Conservation (phyloP, 2,113 vertebrate species). For the Lampris megalopsis region DNA sequence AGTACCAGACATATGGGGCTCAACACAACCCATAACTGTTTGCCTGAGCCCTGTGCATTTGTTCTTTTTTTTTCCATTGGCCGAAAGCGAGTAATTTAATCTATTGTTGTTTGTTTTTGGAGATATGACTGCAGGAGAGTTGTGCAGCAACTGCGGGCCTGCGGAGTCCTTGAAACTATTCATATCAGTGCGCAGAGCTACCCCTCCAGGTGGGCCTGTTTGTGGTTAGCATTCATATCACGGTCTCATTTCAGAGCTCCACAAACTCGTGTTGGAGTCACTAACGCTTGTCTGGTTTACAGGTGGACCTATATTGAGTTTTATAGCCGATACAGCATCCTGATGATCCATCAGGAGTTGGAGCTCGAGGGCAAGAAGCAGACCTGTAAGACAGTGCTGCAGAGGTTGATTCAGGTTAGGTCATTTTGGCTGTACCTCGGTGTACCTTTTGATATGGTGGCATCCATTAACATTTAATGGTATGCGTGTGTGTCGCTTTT, state of each 20-base stretch:
- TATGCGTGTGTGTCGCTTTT: background rate
- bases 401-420: slow-evolving; percentile 92
- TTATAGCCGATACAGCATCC: slow-evolving; percentile 93
- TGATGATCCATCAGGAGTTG: slow-evolving; percentile 91
- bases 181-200: slow-evolving; percentile 97
- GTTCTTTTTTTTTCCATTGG: background rate
- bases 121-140: slow-evolving; percentile 94
- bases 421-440: background rate
- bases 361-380: slow-evolving; percentile 88
- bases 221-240: background rate
- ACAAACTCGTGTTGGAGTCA: background rate
- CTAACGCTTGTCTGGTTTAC: slow-evolving; percentile 34
- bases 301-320: slow-evolving; percentile 99
- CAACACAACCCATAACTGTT: background rate
- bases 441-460: background rate
- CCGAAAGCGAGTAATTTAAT: background rate
- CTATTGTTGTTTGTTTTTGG: slow-evolving; percentile 25
- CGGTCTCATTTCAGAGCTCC: background rate
- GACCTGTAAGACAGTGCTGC: slow-evolving; percentile 90
- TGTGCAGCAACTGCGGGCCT: slow-evolving; percentile 95
- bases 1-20: slow-evolving; percentile 66
- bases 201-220: slow-evolving; percentile 80
- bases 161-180: slow-evolving; percentile 96
- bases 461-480: background rate
- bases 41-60: background rate